Evolutionary conservation across 2,113 vertebrate genomes (phyloP).

Genomic region (Cryptomyrus ogoouensis): DNA sequence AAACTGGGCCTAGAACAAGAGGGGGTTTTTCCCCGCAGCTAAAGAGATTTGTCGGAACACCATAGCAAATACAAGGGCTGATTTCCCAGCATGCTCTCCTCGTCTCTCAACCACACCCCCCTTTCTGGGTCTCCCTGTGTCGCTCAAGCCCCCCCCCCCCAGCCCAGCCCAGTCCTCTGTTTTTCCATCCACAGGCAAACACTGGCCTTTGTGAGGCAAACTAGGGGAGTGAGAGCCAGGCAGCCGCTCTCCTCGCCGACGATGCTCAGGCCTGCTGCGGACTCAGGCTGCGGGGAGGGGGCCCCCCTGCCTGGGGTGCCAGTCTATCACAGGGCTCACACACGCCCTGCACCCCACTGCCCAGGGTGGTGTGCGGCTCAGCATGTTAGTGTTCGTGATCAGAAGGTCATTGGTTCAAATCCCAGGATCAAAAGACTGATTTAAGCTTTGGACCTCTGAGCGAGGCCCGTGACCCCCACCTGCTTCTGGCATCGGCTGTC

Average conservation of each 20-base stretch:
- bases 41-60: conserved; percentile 8
- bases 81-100: not conserved
- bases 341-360: not conserved
- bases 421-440: not conserved
- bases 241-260: not conserved
- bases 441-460: not conserved
- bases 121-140: not conserved
- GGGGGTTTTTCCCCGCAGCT: not conserved
- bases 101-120: too few species aligned
- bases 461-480: not conserved
- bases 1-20: conserved; percentile 1
- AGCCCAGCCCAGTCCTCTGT: not conserved
- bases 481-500: not conserved
- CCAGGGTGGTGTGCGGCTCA: not conserved
- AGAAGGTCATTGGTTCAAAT: not conserved
- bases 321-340: not conserved
- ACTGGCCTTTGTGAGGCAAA: not conserved
- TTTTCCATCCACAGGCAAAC: not conserved
- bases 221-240: not conserved
- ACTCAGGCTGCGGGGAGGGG: not conserved
- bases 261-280: not conserved
- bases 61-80: not conserved
- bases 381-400: not conserved
- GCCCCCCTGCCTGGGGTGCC: not conserved
- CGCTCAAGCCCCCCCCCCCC: not conserved